phyloP scores from a whole-genome alignment of 35 echinoderm and acorn worm species.

The Eucidaris tribuloides region DNA sequence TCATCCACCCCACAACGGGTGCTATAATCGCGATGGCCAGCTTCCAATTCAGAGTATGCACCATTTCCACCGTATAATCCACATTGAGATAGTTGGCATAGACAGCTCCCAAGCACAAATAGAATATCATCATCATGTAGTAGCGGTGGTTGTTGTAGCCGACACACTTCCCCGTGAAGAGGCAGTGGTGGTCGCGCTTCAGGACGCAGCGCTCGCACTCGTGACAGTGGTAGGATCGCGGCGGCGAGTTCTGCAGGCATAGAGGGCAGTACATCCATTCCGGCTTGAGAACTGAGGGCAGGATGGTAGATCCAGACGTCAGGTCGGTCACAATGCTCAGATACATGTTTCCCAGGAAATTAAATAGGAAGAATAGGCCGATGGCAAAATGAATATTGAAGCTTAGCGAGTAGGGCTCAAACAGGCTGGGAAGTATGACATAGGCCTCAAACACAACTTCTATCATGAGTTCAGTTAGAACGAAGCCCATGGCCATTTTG shows the following conservation, averaged over 20 bases:
- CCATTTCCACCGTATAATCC: slow-evolving; percentile 62
- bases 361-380: slow-evolving; percentile 72
- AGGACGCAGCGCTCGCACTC: slow-evolving; percentile 70
- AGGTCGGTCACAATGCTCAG: slow-evolving; percentile 68
- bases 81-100: slow-evolving; percentile 97
- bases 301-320: slow-evolving; percentile 53
- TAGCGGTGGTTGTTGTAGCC: slow-evolving; percentile 87
- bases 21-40: slow-evolving; percentile 51
- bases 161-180: slow-evolving; percentile 84
- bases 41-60: slow-evolving; percentile 51
- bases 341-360: slow-evolving; percentile 72
- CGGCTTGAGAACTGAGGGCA: slow-evolving; percentile 78
- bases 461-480: slow-evolving; percentile 43
- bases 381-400: slow-evolving; percentile 56
- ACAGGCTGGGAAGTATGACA: slow-evolving; percentile 70
- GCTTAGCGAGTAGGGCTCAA: slow-evolving; percentile 11
- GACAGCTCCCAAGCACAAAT: slow-evolving; percentile 53
- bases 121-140: slow-evolving; percentile 79
- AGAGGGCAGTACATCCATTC: slow-evolving; percentile 75
- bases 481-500: slow-evolving; percentile 34
- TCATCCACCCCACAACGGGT: slow-evolving; percentile 70
- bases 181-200: slow-evolving; percentile 91
- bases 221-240: slow-evolving; percentile 78
- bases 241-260: slow-evolving; percentile 79
- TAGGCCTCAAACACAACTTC: slow-evolving; percentile 69